phyloP scores from a whole-genome alignment of 1,140 invertebrate species.

The Psix sp. region DNA sequence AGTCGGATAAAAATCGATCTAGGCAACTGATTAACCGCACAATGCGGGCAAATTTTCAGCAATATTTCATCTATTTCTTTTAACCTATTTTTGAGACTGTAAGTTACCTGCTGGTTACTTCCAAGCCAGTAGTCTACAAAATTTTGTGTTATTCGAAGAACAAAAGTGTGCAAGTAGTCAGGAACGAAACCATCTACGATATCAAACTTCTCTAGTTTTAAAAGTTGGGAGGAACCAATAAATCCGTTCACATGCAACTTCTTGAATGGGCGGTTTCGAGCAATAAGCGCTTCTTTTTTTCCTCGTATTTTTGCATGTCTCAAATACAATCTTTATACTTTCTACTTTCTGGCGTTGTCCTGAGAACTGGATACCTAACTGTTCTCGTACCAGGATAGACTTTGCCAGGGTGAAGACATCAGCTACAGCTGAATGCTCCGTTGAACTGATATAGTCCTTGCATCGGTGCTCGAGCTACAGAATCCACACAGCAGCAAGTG shows the following conservation, averaged over 20 bases:
- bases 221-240: background rate
- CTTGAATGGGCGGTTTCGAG: background rate
- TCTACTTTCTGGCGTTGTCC: background rate
- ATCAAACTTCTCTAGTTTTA: constrained; percentile 10
- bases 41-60: constrained; percentile 9
- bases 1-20: constrained; percentile 17
- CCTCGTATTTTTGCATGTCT: constrained; percentile 17
- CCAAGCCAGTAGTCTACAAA: constrained; percentile 28
- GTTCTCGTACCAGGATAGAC: background rate
- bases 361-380: constrained; percentile 1
- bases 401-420: constrained; percentile 4
- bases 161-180: constrained; percentile 27
- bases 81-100: background rate
- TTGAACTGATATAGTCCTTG: constrained; percentile 5
- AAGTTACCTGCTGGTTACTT: background rate
- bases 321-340: constrained; percentile 1
- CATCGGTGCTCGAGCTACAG: background rate
- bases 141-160: constrained; percentile 15
- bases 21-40: constrained; percentile 14
- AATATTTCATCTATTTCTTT: constrained; percentile 2
- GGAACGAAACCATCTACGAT: constrained; percentile 15
- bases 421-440: constrained; percentile 1
- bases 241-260: constrained; percentile 11
- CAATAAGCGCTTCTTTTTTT: background rate
- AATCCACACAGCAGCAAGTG: constrained; percentile 5